phyloP scores from a whole-genome alignment of 1,140 invertebrate genomes.

The Radopholus similis region DNA sequence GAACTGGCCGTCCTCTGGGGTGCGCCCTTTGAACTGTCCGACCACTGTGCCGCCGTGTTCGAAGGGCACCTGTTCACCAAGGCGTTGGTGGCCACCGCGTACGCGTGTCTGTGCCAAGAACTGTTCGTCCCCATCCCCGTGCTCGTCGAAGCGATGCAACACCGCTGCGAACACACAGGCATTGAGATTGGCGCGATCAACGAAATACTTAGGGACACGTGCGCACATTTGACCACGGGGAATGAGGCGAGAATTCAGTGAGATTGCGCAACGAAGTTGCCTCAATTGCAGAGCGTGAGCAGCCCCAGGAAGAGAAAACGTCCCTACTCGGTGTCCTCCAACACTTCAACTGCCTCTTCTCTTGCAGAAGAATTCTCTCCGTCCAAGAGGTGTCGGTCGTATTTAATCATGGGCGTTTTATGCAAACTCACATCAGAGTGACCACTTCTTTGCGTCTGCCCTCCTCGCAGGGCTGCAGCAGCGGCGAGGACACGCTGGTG shows the following conservation, averaged over 20 bases:
- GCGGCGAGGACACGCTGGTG: neutral
- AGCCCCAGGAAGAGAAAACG: too few relatives aligned
- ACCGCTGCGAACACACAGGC: constrained; percentile 32
- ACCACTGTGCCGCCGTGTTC: constrained; percentile 29
- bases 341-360: neutral
- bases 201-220: constrained; percentile 29
- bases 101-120: constrained; percentile 34
- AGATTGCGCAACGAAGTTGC: too few relatives aligned
- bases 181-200: constrained; percentile 39
- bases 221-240: constrained; percentile 9
- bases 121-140: constrained; percentile 25
- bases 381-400: neutral
- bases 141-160: constrained; percentile 25
- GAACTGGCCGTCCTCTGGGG: neutral
- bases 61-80: constrained; percentile 42
- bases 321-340: too few relatives aligned
- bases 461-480: neutral
- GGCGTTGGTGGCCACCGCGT: constrained; percentile 28
- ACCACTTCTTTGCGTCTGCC: neutral
- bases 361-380: neutral
- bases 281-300: too few relatives aligned
- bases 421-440: neutral
- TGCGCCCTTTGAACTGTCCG: constrained; percentile 11
- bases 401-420: neutral
- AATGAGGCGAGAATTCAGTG: neutral